phyloP scores from a whole-genome alignment of 2,888 invertebrate species.

The Apodemia hepburni region DNA sequence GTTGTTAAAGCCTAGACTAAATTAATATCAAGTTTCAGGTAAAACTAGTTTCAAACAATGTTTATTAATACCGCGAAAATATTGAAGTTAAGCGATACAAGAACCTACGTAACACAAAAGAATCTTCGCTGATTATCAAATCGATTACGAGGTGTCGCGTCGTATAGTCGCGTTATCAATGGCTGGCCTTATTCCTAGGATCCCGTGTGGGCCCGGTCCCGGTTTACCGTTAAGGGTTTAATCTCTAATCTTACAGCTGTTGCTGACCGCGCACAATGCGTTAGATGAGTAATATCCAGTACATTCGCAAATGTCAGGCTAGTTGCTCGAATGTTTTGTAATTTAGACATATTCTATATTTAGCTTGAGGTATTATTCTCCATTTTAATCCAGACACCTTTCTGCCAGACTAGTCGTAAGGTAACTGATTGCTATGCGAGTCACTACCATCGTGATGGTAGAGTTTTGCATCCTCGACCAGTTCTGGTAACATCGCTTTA shows the following conservation, averaged over 20 bases:
- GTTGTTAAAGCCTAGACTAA: too few relatives aligned
- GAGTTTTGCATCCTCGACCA: too few relatives aligned
- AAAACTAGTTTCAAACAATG: too few relatives aligned
- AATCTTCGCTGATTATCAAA: constrained; percentile 17
- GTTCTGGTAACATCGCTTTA: too few relatives aligned
- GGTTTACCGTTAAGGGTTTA: constrained; percentile 65
- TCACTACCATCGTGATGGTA: too few relatives aligned
- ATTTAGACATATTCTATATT: constrained; percentile 8
- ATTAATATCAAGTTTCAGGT: too few relatives aligned
- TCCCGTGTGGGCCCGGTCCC: constrained; percentile 52
- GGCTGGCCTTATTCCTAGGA: constrained; percentile 33
- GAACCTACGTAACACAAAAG: neutral
- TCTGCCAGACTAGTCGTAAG: too few relatives aligned
- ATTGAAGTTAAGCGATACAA: too few relatives aligned
- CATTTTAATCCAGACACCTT: too few relatives aligned
- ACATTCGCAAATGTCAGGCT: constrained; percentile 62
- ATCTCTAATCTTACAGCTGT: constrained; percentile 68
- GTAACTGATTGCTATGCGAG: too few relatives aligned
- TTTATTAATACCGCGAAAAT: too few relatives aligned
- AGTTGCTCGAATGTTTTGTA: constrained; percentile 28
- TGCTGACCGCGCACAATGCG: constrained; percentile 53
- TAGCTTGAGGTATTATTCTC: too few relatives aligned
- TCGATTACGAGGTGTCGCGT: constrained; percentile 18
- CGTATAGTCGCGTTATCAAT: constrained; percentile 28
- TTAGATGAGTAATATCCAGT: constrained; percentile 59